Conservation (phyloP, 2,888 invertebrate species). For the Minunthozetes semirufus region DNA sequence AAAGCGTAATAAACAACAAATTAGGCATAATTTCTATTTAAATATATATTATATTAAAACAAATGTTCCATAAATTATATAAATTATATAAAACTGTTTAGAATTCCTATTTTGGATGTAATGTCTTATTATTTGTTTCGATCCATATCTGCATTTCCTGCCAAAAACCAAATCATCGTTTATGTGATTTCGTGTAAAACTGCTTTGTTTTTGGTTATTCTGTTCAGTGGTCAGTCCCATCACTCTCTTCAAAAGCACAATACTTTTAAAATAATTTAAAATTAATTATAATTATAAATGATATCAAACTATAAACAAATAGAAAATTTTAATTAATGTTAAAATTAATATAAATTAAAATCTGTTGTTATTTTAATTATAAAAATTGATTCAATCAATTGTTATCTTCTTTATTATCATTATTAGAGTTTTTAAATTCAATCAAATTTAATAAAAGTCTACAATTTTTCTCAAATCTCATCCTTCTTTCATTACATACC, state of each 20-base stretch:
- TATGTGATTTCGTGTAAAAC: not conserved
- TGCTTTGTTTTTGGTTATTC: no score
- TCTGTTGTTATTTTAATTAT: not conserved
- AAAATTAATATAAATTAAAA: not conserved
- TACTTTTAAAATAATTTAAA: no score
- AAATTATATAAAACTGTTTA: not conserved
- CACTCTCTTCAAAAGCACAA: no score
- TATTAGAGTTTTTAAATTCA: conserved; percentile 4
- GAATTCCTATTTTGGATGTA: not conserved
- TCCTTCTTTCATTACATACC: no score
- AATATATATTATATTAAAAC: not conserved
- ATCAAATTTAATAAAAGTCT: not conserved
- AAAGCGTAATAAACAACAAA: not conserved
- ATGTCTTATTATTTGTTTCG: not conserved
- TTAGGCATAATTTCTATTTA: not conserved
- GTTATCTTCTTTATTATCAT: not conserved
- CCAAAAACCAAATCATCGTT: not conserved
- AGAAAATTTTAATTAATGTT: not conserved
- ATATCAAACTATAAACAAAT: no score
- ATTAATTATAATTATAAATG: no score
- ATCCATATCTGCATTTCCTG: not conserved
- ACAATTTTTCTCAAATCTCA: not conserved
- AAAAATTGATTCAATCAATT: not conserved
- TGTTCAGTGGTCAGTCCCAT: no score
- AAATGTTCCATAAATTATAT: not conserved